Conservation (phyloP, 2,888 invertebrate genomes). For the Pedicia rivosa region DNA sequence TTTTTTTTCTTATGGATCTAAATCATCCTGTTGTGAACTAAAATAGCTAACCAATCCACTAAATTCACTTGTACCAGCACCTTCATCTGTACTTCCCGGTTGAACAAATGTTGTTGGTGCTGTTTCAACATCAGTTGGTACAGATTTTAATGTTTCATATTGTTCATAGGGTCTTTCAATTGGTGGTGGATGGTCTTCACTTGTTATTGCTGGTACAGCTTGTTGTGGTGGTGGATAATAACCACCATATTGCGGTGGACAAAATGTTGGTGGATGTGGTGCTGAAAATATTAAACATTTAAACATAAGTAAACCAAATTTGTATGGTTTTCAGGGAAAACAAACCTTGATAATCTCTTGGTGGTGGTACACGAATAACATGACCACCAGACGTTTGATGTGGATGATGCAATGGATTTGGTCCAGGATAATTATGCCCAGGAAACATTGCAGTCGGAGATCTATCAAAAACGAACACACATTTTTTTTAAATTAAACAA, state of each 20-base stretch:
- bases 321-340: neutral
- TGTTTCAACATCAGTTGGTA: slow-evolving; percentile 17
- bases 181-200: slow-evolving; percentile 13
- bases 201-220: slow-evolving; percentile 15
- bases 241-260: slow-evolving; percentile 13
- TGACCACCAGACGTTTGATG: slow-evolving; percentile 4
- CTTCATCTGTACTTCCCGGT: slow-evolving; percentile 5
- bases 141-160: slow-evolving; percentile 14
- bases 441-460: neutral
- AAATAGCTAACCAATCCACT: slow-evolving; percentile 85
- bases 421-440: neutral
- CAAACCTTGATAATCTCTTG: neutral
- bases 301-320: neutral
- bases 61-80: slow-evolving; percentile 49
- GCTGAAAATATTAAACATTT: neutral
- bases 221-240: slow-evolving; percentile 14
- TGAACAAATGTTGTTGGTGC: slow-evolving; percentile 18
- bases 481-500: too few relatives aligned
- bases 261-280: slow-evolving; percentile 5
- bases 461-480: too few relatives aligned
- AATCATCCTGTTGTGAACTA: slow-evolving; percentile 79
- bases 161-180: slow-evolving; percentile 16
- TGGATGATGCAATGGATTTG: slow-evolving; percentile 1
- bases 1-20: slow-evolving; percentile 49
- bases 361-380: slow-evolving; percentile 4